Evolutionary conservation across 2,113 vertebrate genomes (phyloP).

Genomic region (Colaptes auratus): DNA sequence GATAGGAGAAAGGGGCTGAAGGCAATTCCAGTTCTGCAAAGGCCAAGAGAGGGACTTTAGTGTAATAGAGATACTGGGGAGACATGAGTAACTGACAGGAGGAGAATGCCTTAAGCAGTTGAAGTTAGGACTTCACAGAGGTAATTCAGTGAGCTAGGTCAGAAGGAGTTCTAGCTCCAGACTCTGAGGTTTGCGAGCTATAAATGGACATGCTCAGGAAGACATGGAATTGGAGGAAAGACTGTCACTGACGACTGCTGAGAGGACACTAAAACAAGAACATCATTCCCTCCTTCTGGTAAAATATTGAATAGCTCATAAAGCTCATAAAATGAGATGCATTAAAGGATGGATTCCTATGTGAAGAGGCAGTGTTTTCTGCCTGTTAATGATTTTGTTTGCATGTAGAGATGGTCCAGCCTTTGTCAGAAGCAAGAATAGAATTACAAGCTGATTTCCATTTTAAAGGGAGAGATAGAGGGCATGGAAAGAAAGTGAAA

Average conservation of each 20-base stretch:
- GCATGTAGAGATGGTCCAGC: background rate
- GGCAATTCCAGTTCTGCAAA: background rate
- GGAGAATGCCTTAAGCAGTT: background rate
- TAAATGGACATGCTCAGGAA: background rate
- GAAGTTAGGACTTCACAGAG: background rate
- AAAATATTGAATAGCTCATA: background rate
- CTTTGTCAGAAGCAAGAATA: background rate
- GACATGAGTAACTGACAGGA: background rate
- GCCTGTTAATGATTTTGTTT: background rate
- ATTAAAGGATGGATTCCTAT: background rate
- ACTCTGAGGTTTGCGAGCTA: background rate
- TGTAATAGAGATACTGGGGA: background rate
- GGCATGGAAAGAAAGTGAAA: background rate
- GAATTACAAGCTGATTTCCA: conserved; percentile 1
- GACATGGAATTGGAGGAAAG: background rate
- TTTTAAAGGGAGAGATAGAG: conserved; percentile 14
- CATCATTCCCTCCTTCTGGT: background rate
- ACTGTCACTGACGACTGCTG: background rate
- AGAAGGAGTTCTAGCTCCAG: background rate
- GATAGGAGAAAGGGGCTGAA: background rate
- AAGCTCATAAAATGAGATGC: background rate
- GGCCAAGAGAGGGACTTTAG: background rate
- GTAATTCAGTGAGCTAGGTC: background rate
- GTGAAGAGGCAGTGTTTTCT: background rate
- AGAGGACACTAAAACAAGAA: background rate